Percentiles rank a stretch among this genome's conserved stretches.
Conservation (phyloP, 2,113 vertebrate genomes). For the Chaenocephalus aceratus region DNA sequence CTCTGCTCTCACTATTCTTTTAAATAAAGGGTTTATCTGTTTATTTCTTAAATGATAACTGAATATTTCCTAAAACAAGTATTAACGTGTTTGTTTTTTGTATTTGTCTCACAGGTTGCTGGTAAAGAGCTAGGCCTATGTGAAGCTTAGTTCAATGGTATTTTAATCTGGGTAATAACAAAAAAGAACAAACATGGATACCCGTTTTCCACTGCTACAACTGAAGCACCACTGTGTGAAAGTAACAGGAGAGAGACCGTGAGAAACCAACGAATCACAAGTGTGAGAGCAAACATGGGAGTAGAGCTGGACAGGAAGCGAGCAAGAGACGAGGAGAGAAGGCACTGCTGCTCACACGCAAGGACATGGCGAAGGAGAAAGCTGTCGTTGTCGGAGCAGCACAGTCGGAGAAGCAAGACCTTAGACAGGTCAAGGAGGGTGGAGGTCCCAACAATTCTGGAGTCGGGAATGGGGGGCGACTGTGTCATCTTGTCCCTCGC, state of each 20-base stretch:
- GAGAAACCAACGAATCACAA: conserved; percentile 81
- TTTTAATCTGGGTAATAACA: conserved; percentile 98
- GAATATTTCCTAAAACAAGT: neutral
- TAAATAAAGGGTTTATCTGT: neutral
- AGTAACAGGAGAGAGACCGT: conserved; percentile 90
- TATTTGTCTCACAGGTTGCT: conserved; percentile 82
- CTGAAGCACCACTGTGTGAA: conserved; percentile 97
- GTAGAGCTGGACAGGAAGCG: conserved; percentile 84
- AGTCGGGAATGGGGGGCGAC: conserved; percentile 36
- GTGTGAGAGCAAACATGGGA: conserved; percentile 76
- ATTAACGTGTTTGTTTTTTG: neutral
- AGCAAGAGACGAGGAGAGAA: conserved; percentile 82
- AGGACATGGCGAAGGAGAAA: conserved; percentile 72
- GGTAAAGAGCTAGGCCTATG: conserved; percentile 91
- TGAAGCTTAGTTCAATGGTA: conserved; percentile 94
- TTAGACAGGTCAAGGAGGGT: conserved; percentile 59
- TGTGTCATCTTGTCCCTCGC: conserved; percentile 60
- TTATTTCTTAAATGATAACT: neutral
- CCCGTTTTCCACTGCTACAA: conserved; percentile 99
- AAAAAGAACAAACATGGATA: conserved; percentile 94
- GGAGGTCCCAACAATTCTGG: conserved; percentile 54
- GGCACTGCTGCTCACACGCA: conserved; percentile 70
- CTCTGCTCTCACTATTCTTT: neutral
- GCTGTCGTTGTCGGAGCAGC: conserved; percentile 70
- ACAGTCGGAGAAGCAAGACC: conserved; percentile 73